A percentile compares a stretch with the other conserved stretches of the same genome.
Evolutionary conservation across 2,797 vertebrate genomes (phyloP).

Genomic region (Sebastes itinus): DNA sequence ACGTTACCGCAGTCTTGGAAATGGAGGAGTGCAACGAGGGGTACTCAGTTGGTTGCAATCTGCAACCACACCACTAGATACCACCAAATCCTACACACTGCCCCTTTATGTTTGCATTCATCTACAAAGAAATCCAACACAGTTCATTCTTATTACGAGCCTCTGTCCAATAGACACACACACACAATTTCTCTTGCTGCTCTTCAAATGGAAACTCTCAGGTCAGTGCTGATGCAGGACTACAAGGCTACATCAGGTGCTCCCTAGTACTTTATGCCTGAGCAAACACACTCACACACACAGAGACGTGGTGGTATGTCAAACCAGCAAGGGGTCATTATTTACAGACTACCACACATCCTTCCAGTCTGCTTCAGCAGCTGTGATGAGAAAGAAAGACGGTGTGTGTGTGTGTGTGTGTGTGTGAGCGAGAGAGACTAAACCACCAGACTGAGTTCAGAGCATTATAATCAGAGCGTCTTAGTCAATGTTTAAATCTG

Average conservation of each 20-base stretch:
- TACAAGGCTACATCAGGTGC: conserved; percentile 42
- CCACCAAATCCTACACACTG: too few species aligned
- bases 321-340: conserved; percentile 56
- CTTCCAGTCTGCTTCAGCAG: conserved; percentile 5
- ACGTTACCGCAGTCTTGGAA: too few species aligned
- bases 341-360: conserved; percentile 60
- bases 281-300: not conserved
- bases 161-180: not conserved
- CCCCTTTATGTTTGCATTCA: not conserved
- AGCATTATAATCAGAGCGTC: conserved; percentile 7
- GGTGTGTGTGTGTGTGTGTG: not conserved
- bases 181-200: not conserved
- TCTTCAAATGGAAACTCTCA: not conserved
- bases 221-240: conserved; percentile 13
- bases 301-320: conserved; percentile 7
- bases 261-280: conserved; percentile 21
- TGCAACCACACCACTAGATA: too few species aligned
- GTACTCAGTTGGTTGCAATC: too few species aligned
- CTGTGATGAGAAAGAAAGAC: not conserved
- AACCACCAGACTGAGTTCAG: not conserved
- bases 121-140: not conserved
- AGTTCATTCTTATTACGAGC: not conserved
- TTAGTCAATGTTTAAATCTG: conserved; percentile 55
- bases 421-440: not conserved
- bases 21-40: too few species aligned